Evolutionary conservation across 2,113 vertebrate species (phyloP).

Genomic region (Pseudopodoces humilis): DNA sequence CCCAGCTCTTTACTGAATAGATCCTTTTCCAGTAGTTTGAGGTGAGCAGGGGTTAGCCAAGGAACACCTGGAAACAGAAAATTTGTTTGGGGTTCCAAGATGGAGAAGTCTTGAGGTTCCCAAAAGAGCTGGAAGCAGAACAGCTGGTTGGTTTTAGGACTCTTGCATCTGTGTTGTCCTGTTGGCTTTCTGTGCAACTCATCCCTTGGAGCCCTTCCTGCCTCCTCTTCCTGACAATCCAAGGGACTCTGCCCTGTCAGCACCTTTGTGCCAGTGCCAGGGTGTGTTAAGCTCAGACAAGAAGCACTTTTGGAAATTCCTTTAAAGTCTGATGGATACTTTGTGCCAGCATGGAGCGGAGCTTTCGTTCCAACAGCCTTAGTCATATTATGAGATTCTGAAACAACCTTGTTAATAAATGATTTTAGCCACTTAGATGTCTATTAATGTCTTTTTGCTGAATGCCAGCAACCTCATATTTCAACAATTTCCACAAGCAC

Average conservation of each 20-base stretch:
- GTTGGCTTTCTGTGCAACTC: background rate
- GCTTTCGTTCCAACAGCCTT: background rate
- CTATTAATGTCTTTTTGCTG: constrained; percentile 26
- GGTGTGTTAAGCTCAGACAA: background rate
- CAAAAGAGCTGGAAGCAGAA: background rate
- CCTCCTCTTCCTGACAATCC: background rate
- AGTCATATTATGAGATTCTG: background rate
- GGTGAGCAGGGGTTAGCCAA: background rate
- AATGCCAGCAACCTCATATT: constrained; percentile 45
- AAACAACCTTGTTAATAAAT: constrained; percentile 20
- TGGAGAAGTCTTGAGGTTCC: background rate
- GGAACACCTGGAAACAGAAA: background rate
- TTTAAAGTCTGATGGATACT: background rate
- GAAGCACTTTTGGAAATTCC: background rate
- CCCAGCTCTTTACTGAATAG: background rate
- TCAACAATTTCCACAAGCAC: constrained; percentile 35
- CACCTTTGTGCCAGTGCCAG: background rate
- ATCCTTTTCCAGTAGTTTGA: background rate
- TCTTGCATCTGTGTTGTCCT: background rate
- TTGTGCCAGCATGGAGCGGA: background rate
- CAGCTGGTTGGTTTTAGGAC: background rate
- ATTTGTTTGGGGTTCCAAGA: background rate
- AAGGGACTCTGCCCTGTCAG: background rate
- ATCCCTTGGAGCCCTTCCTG: background rate
- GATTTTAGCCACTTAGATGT: constrained; percentile 42